Percentiles rank a stretch among this genome's conserved stretches.
phyloP scores from a whole-genome alignment of 2,797 vertebrate species.

The Bovichtus diacanthus region DNA sequence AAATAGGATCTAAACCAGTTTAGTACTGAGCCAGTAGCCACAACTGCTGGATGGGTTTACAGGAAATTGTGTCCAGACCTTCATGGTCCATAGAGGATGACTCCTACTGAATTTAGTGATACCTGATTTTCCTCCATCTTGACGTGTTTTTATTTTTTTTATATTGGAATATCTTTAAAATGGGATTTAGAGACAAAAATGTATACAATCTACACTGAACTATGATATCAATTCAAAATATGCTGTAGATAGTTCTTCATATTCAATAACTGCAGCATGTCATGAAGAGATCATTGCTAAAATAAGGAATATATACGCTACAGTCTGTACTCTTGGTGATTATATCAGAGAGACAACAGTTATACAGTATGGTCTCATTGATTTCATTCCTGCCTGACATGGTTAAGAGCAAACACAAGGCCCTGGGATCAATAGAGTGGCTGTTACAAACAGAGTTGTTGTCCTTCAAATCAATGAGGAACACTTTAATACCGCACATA shows the following conservation, averaged over 20 bases:
- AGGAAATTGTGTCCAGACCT: not conserved
- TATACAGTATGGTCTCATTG: not conserved
- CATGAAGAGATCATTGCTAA: not conserved
- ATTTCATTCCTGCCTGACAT: constrained; percentile 8
- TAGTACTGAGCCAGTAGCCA: not conserved
- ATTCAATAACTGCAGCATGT: not conserved
- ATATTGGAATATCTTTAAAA: not conserved
- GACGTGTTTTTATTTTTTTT: not conserved
- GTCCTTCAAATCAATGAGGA: constrained; percentile 5
- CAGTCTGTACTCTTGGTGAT: not conserved
- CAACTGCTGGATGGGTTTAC: not conserved
- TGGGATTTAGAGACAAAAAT: not conserved
- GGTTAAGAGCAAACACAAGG: constrained; percentile 4
- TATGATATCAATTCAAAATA: not conserved
- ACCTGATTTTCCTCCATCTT: not conserved
- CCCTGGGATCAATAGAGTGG: not conserved
- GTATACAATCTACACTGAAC: not conserved
- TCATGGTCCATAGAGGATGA: not conserved
- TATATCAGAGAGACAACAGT: not conserved
- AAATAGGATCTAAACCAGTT: not conserved
- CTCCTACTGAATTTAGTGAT: not conserved
- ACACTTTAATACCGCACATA: constrained; percentile 23
- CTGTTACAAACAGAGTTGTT: constrained; percentile 5
- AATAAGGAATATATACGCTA: not conserved
- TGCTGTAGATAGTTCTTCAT: not conserved